phyloP scores from a whole-genome alignment of 2,113 vertebrate species.

The Scopus umbretta region DNA sequence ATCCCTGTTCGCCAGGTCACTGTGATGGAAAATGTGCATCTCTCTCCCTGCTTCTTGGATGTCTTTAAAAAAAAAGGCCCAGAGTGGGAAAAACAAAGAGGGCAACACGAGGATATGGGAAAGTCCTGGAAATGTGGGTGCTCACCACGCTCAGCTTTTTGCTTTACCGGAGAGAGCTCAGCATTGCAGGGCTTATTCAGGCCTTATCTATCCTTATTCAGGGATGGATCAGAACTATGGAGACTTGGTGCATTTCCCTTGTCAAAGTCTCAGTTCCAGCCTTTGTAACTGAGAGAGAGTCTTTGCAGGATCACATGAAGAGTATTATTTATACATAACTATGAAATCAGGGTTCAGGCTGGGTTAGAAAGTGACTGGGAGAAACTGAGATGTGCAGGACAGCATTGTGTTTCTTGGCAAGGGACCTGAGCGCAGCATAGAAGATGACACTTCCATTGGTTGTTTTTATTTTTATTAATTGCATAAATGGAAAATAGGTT shows the following conservation, averaged over 20 bases:
- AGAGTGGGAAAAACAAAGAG: background rate
- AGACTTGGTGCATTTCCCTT: background rate
- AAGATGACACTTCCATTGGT: background rate
- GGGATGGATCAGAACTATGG: background rate
- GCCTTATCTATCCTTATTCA: too few species aligned
- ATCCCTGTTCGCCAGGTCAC: background rate
- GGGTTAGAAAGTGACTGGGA: background rate
- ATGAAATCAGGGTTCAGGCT: background rate
- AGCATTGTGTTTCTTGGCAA: background rate
- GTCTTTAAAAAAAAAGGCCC: background rate
- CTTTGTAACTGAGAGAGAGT: background rate
- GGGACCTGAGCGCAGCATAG: background rate
- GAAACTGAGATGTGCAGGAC: background rate
- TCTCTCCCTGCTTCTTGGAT: background rate
- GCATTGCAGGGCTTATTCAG: background rate
- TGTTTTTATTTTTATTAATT: background rate
- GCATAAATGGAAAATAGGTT: background rate
- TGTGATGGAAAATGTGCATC: background rate
- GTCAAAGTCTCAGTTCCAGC: background rate
- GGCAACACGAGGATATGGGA: accelerated
- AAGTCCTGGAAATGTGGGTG: background rate
- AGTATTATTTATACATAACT: background rate
- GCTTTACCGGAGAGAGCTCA: background rate
- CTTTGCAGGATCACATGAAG: background rate
- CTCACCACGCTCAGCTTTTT: background rate